Conservation (phyloP, 2,888 invertebrate species). For the Drosophila subsilvestris region DNA sequence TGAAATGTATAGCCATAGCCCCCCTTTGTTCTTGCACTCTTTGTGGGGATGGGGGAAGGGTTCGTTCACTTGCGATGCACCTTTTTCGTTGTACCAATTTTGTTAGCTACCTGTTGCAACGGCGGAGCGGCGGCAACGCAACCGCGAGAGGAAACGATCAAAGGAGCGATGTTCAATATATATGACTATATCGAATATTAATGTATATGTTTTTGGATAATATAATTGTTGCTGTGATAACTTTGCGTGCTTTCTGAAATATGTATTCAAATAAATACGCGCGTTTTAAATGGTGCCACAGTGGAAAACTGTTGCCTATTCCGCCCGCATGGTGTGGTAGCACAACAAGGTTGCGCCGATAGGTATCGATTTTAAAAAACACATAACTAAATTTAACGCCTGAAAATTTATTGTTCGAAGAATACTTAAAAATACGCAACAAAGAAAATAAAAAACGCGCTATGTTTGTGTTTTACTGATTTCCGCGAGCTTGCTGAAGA, state of each 20-base stretch:
- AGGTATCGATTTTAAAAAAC: neutral
- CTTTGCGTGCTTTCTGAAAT: neutral
- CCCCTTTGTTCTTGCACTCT: neutral
- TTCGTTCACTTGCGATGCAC: neutral
- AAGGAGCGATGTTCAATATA: neutral
- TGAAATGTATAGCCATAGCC: neutral
- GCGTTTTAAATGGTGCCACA: neutral
- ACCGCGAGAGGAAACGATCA: neutral
- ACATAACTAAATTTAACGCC: neutral
- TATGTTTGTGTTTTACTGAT: neutral
- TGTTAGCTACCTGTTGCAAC: conserved; percentile 14
- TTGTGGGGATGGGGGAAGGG: neutral
- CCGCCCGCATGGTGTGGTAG: neutral
- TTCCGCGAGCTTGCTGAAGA: conserved; percentile 28
- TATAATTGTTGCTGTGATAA: neutral
- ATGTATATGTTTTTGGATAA: neutral
- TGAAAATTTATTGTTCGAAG: conserved; percentile 18
- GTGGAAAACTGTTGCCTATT: too few relatives aligned
- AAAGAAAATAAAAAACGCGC: conserved; percentile 1
- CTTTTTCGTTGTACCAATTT: conserved; percentile 1
- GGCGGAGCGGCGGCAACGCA: neutral
- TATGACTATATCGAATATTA: neutral
- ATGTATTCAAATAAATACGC: neutral
- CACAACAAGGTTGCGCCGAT: neutral
- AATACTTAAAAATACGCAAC: conserved; percentile 56